Percentiles rank a stretch among this genome's conserved stretches.
Evolutionary conservation across 2,888 invertebrate species (phyloP).

Genomic region (Panzeria rudis): DNA sequence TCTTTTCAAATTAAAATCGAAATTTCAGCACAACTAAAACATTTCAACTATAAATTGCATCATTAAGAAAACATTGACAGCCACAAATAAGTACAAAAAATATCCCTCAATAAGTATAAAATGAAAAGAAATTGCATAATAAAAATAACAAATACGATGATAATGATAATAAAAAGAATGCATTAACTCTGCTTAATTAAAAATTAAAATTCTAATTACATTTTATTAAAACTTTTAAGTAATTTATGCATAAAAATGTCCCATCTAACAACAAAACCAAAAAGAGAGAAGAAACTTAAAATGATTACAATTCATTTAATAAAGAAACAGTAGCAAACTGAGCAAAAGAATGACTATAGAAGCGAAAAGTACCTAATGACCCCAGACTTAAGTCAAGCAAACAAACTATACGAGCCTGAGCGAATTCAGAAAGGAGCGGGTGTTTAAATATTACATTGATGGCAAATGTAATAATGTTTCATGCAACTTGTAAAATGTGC

Average conservation of each 20-base stretch:
- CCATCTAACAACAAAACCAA: conserved; percentile 33
- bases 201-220: conserved; percentile 71
- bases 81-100: conserved; percentile 32
- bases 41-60: conserved; percentile 30
- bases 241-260: conserved; percentile 68
- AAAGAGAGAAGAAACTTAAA: conserved; percentile 36
- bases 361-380: conserved; percentile 65
- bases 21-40: background rate
- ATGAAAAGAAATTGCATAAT: conserved; percentile 50
- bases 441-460: conserved; percentile 22
- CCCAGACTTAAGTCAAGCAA: conserved; percentile 57
- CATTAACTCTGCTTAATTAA: conserved; percentile 72
- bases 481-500: conserved; percentile 43
- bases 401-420: conserved; percentile 4
- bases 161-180: conserved; percentile 52
- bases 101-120: conserved; percentile 33
- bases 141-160: conserved; percentile 40
- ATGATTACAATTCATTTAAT: conserved; percentile 67
- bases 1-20: background rate
- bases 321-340: conserved; percentile 60
- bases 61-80: conserved; percentile 42
- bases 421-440: conserved; percentile 6
- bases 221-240: conserved; percentile 72
- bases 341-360: conserved; percentile 17
- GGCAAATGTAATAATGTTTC: conserved; percentile 39